These are phyloP conservation scores for Petrophora chlorosata DNA, from an alignment of 2,888 invertebrate species.

Conservation along the genomic window DNA sequence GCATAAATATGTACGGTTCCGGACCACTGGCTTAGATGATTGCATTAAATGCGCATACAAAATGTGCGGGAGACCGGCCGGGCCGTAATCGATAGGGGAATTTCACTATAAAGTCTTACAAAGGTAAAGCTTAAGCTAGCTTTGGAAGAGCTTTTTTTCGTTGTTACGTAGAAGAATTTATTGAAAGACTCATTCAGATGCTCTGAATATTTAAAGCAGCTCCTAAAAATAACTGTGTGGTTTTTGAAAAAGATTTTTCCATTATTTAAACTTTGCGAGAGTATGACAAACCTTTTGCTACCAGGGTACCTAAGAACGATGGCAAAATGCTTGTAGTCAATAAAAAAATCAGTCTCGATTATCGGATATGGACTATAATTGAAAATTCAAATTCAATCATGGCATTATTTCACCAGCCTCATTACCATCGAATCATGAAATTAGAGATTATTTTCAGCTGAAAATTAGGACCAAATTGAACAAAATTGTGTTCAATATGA, in stretches of 20 bases:
- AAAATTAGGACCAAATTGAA: conserved; percentile 40
- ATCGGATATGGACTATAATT: conserved; percentile 18
- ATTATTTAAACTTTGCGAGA: no score
- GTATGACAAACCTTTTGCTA: no score
- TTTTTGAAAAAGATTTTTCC: no score
- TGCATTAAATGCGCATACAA: conserved; percentile 66
- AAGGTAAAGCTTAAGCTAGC: conserved; percentile 1
- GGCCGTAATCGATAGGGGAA: conserved; percentile 51
- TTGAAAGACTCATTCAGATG: no score
- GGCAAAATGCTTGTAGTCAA: no score
- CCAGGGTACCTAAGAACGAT: no score
- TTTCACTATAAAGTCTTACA: conserved; percentile 35
- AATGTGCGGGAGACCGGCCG: conserved; percentile 45
- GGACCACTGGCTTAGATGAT: conserved; percentile 67
- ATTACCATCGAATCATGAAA: conserved; percentile 29
- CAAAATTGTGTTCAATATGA: conserved; percentile 36
- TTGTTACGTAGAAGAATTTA: no score
- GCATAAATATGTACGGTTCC: conserved; percentile 69
- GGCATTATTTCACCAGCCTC: neutral
- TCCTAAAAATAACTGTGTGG: no score
- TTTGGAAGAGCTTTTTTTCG: neutral
- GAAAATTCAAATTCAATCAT: conserved; percentile 6
- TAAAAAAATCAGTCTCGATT: no score
- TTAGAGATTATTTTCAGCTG: conserved; percentile 32
- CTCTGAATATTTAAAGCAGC: no score